A percentile compares a stretch with the other conserved stretches of the same genome.
Evolutionary conservation across 2,113 vertebrate genomes (phyloP).

Genomic region (Labeo rohita): DNA sequence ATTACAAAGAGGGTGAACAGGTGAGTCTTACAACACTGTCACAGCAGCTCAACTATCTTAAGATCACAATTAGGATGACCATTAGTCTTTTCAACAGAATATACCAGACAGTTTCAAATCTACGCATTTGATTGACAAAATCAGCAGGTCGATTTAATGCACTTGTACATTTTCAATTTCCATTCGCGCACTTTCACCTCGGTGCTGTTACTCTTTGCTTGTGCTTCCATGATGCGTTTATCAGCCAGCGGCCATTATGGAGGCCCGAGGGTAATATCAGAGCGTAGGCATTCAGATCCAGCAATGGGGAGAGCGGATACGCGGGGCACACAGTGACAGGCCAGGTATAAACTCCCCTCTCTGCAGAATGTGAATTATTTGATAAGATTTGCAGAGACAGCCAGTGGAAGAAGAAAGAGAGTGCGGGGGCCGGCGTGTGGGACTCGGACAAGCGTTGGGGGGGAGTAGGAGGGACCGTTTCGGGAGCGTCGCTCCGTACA

Average conservation of each 20-base stretch:
- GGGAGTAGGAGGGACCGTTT: constrained; percentile 10
- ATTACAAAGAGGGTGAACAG: constrained; percentile 92
- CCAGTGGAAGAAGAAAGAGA: constrained; percentile 30
- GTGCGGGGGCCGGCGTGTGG: constrained; percentile 10
- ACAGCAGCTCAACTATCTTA: neutral
- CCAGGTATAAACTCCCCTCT: constrained; percentile 40
- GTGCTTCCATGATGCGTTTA: constrained; percentile 38
- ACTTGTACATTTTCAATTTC: constrained; percentile 14
- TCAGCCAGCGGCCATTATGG: constrained; percentile 47
- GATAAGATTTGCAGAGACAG: constrained; percentile 64
- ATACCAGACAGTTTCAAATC: neutral
- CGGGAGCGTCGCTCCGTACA: neutral
- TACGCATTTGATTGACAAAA: neutral
- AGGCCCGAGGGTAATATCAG: constrained; percentile 51
- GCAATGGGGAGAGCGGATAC: constrained; percentile 17
- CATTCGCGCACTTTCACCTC: neutral
- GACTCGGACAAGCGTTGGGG: neutral
- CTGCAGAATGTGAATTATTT: constrained; percentile 61
- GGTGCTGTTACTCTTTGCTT: neutral
- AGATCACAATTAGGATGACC: constrained; percentile 4
- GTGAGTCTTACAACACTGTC: constrained; percentile 65
- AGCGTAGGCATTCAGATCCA: constrained; percentile 47
- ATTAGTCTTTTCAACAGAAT: neutral
- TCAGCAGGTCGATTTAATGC: neutral
- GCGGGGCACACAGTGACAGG: constrained; percentile 38